Base-by-base conservation (phyloP, 2,888 invertebrate species). In the Margaritifera margaritifera region DNA sequence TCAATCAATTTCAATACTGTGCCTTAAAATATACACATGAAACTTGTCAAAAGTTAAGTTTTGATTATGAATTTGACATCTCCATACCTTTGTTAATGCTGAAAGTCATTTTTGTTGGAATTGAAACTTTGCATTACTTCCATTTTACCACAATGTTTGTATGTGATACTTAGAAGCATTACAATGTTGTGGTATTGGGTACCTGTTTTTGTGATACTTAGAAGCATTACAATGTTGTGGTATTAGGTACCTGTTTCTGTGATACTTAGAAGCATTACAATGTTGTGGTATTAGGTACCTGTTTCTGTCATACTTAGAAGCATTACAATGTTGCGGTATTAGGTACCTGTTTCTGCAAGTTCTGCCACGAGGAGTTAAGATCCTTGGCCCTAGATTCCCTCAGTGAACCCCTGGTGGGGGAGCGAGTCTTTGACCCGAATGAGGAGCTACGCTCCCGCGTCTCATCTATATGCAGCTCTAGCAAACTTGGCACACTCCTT, bases 161-260 rank as follows among this genome's bases (percentile, higher is more conserved):
- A 15, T 42, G 3, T 11, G 11, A 42, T 42, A 42, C 11, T 42
- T 11, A 11, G 42, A 42, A 42, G 11, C 11, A 42, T 15, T 42
- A 42, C 15, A 42, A 42, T 42, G 42, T 15, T 42, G 42, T 42
- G 42, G 42, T 15, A 42, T 42, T 11, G 15, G 60, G 57, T 80
- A 86, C 86, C 84, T 86, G 86, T 71, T 74, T 74, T 66, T 85
- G 85, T n/a, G n/a, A n/a, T n/a, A n/a, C n/a, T n/a, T n/a, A n/a
- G n/a, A n/a, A n/a, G n/a, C 11, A 42, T 15, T 42, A 42, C 15
- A 42, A 42, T 42, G 42, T 15, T 42, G 42, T 42, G 42, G 42
- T 15, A 42, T 42, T 11, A 42, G 60, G 57, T 80, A 86, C 86
- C 84, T 86, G 86, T 71, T 74, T 74, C 68, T 85, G 85, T n/a